Base-by-base conservation (phyloP, 2,113 vertebrate species). In the Microcebus lehilahytsara region DNA sequence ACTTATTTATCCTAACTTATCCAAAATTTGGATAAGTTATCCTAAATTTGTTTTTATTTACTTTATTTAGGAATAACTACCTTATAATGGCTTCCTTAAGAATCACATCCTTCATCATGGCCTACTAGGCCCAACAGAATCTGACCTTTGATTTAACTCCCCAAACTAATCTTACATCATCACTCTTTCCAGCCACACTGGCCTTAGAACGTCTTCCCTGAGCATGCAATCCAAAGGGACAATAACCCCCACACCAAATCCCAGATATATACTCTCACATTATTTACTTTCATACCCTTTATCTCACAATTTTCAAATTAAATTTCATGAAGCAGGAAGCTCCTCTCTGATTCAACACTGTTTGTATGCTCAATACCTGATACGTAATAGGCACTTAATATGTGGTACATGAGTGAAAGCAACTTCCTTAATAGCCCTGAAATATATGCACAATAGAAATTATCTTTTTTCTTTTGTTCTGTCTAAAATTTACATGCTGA, bases 1-100 rank as follows among this genome's bases (percentile, higher is more conserved):
- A 79, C 42, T 86, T 85, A 58, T 46, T 71, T 51, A 51, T 19
- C 46, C 8, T 46, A 46, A 46, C 46, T 46, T 46, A 46, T 46
- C 42, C 42, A 46, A 46, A 46, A 42, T 42, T 42, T 42, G 40
- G 40, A 42, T 42, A 42, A 42, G 6, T 90, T 66, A 89, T 78
- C 46, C 23, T 30, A 60, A 30, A 10, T 58, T 58, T 58, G 9
- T 22, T 66, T 49, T 53, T 16, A 72, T 71, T 83, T 60, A 78
- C 75, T 90, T 96, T 60, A 77, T 80, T 90, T 96, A 92, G 83
- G 56, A 40, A 96, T 49, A 78, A 86, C 37, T 88, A 62, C 56
- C 13, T 79, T 75, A 64, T 62, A 90, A 94, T 49, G 85, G 32
- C 11, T 77, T 79, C 79, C 62, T 69, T 67, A 56, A 32, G 16